Percentiles rank a stretch among this genome's conserved stretches.
These are phyloP conservation scores for Stigmatopora nigra DNA, from an alignment of 2,113 vertebrate species.

Conservation along the genomic window DNA sequence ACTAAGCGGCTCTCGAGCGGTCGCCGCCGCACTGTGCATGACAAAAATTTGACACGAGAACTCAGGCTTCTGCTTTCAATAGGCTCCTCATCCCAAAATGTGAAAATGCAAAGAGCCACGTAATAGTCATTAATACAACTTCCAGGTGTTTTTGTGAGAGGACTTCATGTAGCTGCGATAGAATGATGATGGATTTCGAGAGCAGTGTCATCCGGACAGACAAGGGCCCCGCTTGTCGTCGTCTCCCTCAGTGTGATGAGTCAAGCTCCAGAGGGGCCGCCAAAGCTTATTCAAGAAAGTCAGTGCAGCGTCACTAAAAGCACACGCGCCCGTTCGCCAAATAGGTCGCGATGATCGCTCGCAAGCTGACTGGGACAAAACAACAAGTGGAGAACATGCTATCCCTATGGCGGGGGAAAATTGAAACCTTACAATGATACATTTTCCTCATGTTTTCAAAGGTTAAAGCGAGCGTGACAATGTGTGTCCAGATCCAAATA, in stretches of 20 bases:
- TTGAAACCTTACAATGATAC: too few species aligned
- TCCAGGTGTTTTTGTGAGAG: slow-evolving; percentile 34
- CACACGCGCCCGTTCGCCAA: slow-evolving; percentile 44
- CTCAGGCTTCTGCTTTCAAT: slow-evolving; percentile 30
- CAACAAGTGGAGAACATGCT: neutral
- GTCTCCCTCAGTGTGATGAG: slow-evolving; percentile 34
- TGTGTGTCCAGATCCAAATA: too few species aligned
- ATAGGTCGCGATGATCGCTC: slow-evolving; percentile 49
- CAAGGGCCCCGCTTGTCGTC: slow-evolving; percentile 30
- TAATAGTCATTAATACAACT: slow-evolving; percentile 23
- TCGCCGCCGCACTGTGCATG: slow-evolving; percentile 41
- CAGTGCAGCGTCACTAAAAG: slow-evolving; percentile 56
- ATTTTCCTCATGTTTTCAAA: too few species aligned
- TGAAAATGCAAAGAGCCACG: slow-evolving; percentile 44
- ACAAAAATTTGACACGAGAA: slow-evolving; percentile 38
- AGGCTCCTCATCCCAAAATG: slow-evolving; percentile 17
- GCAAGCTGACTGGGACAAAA: slow-evolving; percentile 27
- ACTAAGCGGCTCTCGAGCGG: slow-evolving; percentile 32
- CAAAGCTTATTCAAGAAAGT: slow-evolving; percentile 66
- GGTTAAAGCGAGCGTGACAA: too few species aligned
- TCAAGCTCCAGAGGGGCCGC: slow-evolving; percentile 51
- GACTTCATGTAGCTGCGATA: slow-evolving; percentile 24
- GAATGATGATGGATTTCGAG: slow-evolving; percentile 57
- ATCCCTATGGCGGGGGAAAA: neutral
- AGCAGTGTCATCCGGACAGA: slow-evolving; percentile 44